Conservation (phyloP, 2,113 vertebrate species). For the Hippoglossus stenolepis region DNA sequence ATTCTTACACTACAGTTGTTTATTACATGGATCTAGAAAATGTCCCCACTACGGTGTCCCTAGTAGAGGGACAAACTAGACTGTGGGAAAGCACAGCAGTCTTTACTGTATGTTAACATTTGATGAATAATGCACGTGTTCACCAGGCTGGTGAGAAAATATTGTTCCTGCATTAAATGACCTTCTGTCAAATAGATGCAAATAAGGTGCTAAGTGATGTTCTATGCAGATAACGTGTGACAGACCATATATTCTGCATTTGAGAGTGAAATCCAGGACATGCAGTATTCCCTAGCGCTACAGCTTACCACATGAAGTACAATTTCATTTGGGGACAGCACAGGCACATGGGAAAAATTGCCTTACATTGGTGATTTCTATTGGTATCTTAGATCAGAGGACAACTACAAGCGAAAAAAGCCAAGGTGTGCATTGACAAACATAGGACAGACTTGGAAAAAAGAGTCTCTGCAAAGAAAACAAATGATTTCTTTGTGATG, state of each 20-base stretch:
- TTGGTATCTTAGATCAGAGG: no score
- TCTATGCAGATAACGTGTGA: not conserved
- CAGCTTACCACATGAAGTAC: not conserved
- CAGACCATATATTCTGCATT: not conserved
- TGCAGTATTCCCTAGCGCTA: not conserved
- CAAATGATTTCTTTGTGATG: no score
- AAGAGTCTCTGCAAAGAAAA: no score
- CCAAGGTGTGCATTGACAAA: no score
- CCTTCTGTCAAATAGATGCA: not conserved
- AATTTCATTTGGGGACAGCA: not conserved
- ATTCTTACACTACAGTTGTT: no score
- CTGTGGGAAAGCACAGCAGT: not conserved
- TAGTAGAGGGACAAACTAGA: no score
- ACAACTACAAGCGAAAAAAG: no score
- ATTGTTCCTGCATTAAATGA: not conserved
- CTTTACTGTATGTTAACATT: not conserved
- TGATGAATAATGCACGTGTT: slow-evolving; percentile 2
- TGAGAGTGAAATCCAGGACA: not conserved
- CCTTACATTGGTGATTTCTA: no score
- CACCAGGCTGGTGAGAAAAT: not conserved
- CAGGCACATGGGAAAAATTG: no score
- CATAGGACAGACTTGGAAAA: no score
- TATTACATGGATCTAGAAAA: no score
- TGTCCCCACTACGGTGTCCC: no score
- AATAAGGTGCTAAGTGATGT: not conserved